A percentile compares a stretch with the other conserved stretches of the same genome.
These are phyloP conservation scores for Sebastes fasciatus DNA, from an alignment of 2,113 vertebrate species.

Conservation along the genomic window DNA sequence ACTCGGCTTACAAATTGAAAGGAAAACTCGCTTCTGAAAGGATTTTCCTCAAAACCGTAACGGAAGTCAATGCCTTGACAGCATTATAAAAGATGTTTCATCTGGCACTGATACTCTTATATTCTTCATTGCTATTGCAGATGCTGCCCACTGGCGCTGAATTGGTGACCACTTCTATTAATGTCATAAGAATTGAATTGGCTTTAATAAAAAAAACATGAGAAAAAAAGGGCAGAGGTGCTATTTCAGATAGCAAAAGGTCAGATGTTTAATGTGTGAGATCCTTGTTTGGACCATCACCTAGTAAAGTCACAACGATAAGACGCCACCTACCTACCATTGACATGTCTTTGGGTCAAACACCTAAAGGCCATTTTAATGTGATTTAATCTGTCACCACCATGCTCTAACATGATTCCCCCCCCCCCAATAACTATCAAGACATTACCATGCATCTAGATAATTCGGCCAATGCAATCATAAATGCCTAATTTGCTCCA, in stretches of 20 bases:
- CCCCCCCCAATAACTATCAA: not conserved
- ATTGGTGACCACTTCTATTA: conserved; percentile 1
- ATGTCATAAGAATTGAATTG: not conserved
- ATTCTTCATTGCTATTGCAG: not conserved
- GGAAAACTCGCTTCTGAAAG: not conserved
- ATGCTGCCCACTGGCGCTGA: not conserved
- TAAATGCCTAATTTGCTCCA: conserved; percentile 5
- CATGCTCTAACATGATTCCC: not conserved
- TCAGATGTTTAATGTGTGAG: conserved; percentile 19
- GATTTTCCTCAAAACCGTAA: not conserved
- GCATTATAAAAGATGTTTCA: not conserved
- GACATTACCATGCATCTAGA: not conserved
- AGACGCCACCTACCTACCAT: not conserved
- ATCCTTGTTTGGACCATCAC: conserved; percentile 17
- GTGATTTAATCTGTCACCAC: conserved; percentile 2
- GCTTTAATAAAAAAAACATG: conserved; percentile 1
- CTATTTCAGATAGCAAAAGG: conserved; percentile 20
- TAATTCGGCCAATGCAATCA: conserved; percentile 2
- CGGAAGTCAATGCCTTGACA: not conserved
- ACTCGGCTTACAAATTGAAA: not conserved
- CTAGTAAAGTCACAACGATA: conserved; percentile 2
- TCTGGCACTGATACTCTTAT: not conserved
- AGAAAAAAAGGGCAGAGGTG: not conserved
- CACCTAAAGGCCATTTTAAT: not conserved
- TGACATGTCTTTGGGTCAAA: not conserved